phyloP scores from a whole-genome alignment of 2,797 vertebrate genomes.

The Acanthurus tractus region DNA sequence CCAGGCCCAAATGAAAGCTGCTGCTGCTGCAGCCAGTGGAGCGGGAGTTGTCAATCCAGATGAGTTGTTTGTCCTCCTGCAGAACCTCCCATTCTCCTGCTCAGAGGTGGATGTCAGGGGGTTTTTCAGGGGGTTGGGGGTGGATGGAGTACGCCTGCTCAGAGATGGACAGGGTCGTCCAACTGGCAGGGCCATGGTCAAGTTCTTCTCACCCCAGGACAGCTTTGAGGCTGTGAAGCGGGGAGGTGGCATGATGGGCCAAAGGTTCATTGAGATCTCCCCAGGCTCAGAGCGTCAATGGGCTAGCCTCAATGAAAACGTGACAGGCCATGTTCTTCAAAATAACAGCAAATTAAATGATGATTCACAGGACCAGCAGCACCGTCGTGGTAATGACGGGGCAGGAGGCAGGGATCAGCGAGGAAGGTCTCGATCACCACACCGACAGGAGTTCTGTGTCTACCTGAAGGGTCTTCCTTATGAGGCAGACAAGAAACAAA shows the following conservation, averaged over 20 bases:
- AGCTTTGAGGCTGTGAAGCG: constrained; percentile 96
- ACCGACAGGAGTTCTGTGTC: constrained; percentile 94
- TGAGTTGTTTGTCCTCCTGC: constrained; percentile 93
- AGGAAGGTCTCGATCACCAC: constrained; percentile 95
- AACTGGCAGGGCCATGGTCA: constrained; percentile 94
- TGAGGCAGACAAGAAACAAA: constrained; percentile 96
- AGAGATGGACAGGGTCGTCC: constrained; percentile 94
- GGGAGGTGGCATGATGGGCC: constrained; percentile 95
- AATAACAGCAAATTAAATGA: constrained; percentile 62
- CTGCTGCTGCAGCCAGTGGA: constrained; percentile 77
- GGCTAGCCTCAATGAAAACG: constrained; percentile 82
- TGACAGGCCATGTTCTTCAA: constrained; percentile 33
- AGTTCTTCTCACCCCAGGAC: constrained; percentile 96
- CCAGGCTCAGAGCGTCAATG: constrained; percentile 96
- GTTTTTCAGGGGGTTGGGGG: constrained; percentile 94
- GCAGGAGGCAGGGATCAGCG: constrained; percentile 86
- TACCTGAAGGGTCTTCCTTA: constrained; percentile 98
- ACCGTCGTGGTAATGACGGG: constrained; percentile 72
- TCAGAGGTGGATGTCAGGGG: constrained; percentile 94
- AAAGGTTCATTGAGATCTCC: constrained; percentile 94
- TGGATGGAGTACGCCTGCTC: constrained; percentile 91
- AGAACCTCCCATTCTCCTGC: constrained; percentile 95
- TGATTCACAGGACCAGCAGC: constrained; percentile 80
- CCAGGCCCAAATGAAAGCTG: constrained; percentile 92
- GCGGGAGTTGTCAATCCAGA: constrained; percentile 85